phyloP scores from a whole-genome alignment of 2,888 invertebrate species.

The Dusona sp. region DNA sequence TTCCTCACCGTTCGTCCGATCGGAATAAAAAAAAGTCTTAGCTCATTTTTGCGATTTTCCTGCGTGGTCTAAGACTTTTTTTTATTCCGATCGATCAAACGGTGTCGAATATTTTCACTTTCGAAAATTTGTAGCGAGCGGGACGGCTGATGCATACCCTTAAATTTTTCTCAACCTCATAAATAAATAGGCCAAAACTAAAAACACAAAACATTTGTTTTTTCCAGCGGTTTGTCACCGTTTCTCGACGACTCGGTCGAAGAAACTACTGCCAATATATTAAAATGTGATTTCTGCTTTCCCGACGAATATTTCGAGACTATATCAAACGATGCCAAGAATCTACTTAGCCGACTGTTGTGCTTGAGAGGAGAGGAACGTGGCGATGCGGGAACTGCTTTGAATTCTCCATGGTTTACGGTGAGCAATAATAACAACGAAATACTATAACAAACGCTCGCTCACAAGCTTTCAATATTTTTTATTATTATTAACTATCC shows the following conservation, averaged over 20 bases:
- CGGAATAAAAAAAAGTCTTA: no score
- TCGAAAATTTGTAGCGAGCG: no score
- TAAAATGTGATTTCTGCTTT: conserved; percentile 93
- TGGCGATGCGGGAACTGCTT: conserved; percentile 84
- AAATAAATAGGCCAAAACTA: background rate
- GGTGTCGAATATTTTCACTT: no score
- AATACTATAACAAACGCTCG: background rate
- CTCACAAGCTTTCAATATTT: no score
- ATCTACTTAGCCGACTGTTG: conserved; percentile 88
- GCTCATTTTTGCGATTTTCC: no score
- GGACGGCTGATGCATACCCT: no score
- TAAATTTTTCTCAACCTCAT: no score
- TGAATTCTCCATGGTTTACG: conserved; percentile 85
- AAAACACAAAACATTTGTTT: conserved; percentile 24
- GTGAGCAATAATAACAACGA: conserved; percentile 68
- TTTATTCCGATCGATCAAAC: no score
- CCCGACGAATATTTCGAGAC: conserved; percentile 91
- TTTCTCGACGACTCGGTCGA: conserved; percentile 93
- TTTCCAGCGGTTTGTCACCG: conserved; percentile 90
- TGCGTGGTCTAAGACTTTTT: no score
- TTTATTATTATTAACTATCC: no score
- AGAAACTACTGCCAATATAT: conserved; percentile 93
- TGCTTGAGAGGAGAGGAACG: conserved; percentile 86
- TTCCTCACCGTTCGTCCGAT: no score
- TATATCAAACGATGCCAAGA: conserved; percentile 89